A percentile compares a stretch with the other conserved stretches of the same genome.
Evolutionary conservation across 2,797 vertebrate genomes (phyloP).

Genomic region (Poeciliopsis turneri): DNA sequence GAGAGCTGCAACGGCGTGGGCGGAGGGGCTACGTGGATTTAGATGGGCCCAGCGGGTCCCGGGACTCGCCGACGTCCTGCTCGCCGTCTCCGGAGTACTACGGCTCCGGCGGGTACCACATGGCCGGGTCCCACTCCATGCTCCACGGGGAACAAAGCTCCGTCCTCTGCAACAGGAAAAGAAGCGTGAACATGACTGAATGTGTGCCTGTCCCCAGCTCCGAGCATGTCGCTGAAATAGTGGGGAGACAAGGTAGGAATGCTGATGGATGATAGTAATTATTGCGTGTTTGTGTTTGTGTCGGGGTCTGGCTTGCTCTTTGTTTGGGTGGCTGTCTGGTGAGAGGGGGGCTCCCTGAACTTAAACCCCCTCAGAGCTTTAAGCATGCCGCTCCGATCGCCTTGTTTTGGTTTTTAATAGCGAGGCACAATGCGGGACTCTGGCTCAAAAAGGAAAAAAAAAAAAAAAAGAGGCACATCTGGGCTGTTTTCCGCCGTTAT

Average conservation of each 20-base stretch:
- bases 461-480: not conserved
- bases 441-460: constrained; percentile 18
- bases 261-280: not conserved
- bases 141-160: constrained; percentile 86
- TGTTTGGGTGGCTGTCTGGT: constrained; percentile 74
- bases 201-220: constrained; percentile 90
- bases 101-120: constrained; percentile 84
- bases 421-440: constrained; percentile 13
- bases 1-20: constrained; percentile 79
- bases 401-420: constrained; percentile 9
- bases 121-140: constrained; percentile 83
- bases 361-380: constrained; percentile 41
- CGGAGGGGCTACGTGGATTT: constrained; percentile 80
- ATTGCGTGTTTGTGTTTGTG: constrained; percentile 30
- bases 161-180: constrained; percentile 85
- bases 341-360: constrained; percentile 50
- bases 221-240: constrained; percentile 90
- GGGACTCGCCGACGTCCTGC: constrained; percentile 81
- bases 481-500: constrained; percentile 1
- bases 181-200: constrained; percentile 90
- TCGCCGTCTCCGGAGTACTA: constrained; percentile 87
- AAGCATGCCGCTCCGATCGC: not conserved
- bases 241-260: constrained; percentile 86
- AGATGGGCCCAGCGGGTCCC: constrained; percentile 78
- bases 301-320: constrained; percentile 60